Evolutionary conservation across 2,113 vertebrate genomes (phyloP).

Genomic region (Amblyornis subalaris): DNA sequence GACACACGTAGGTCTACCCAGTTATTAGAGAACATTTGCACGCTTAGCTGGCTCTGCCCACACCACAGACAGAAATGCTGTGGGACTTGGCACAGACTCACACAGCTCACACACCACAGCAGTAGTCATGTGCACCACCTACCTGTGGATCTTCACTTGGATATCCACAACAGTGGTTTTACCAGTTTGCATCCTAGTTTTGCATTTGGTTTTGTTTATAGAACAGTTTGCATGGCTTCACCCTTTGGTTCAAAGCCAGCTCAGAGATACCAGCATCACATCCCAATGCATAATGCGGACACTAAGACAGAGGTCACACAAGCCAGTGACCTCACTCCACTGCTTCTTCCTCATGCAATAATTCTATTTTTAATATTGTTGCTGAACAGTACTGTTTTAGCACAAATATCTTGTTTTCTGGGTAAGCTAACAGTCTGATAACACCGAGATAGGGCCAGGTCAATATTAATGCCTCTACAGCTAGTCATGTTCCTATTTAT

Average conservation of each 20-base stretch:
- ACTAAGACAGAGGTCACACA: neutral
- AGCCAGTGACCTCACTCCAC: neutral
- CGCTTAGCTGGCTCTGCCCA: neutral
- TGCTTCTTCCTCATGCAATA: neutral
- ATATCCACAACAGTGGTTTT: neutral
- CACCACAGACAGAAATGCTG: neutral
- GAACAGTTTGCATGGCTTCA: neutral
- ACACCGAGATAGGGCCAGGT: neutral
- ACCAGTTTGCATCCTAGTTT: neutral
- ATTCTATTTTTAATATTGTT: neutral
- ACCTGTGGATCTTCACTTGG: neutral
- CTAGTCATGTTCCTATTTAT: neutral
- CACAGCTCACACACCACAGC: neutral
- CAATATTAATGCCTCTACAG: neutral
- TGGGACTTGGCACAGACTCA: neutral
- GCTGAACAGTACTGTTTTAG: neutral
- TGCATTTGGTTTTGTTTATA: neutral
- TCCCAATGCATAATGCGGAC: neutral
- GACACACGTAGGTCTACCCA: neutral
- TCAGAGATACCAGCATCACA: neutral
- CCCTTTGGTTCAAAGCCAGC: neutral
- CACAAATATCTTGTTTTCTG: neutral
- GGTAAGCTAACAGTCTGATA: neutral
- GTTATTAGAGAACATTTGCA: neutral
- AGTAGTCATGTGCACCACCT: rapidly evolving